Evolutionary conservation across 2,888 invertebrate genomes (phyloP), one percentile per base, ranked within the genome.

Genomic region (Toxonevra muliebris): DNA sequence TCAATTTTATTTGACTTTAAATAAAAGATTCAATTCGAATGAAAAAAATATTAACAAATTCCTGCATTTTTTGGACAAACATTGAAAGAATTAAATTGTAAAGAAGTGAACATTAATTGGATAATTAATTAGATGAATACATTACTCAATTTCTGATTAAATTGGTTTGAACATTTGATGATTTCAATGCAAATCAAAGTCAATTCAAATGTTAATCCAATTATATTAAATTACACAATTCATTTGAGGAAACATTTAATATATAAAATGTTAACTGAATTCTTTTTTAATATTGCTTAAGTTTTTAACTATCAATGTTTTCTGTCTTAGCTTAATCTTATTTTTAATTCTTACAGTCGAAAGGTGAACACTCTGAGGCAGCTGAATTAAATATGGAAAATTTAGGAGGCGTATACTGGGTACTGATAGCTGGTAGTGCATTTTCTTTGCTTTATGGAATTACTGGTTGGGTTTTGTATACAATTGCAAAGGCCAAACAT

Each of bases 381-480:
- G 80, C 80, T 19, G 85, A 85, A 15, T 81, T 91, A 57, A 88
- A 88, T 30, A 86, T 93, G 80, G 87, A 88, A 65, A 91, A 92
- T 81, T 87, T 90, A 2, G 88, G 88, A 45, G 90, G 90, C 40
- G 89, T 90, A 10, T 90, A 90, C 76, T 86, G 89, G 13, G 89
- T 90, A 3, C 82, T 90, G 1, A 82, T 88, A 1, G 86, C 85
- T 19, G 89, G 89, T 1, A 82, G 83, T 58, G 76, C 73, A 30
- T 71, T 81, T 50, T 83, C 85, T 1, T 64, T 82, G 17, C 65
- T 80, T 1, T 82, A 81, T 70, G 84, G 84, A 1, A 76, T 80
- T 13, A 66, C 81, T 7, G 82, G 81, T 68, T 84, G 83, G 83
- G 68, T 80, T 15, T 70, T 78, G 57, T 80, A 80, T 69, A 80